phyloP scores from a whole-genome alignment of 2,797 vertebrate species.

The Eulemur mongoz region DNA sequence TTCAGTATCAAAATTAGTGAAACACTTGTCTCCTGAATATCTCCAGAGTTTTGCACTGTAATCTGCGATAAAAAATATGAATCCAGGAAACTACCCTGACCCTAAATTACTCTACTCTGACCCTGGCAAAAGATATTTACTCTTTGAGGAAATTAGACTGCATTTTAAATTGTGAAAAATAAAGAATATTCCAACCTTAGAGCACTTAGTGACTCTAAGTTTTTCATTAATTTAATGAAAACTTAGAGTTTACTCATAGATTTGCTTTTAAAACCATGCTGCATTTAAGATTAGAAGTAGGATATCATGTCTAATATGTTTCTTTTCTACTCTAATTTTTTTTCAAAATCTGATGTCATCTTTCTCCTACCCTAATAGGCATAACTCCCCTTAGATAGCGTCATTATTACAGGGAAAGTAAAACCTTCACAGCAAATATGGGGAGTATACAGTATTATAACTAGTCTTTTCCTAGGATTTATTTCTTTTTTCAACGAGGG shows the following conservation, averaged over 20 bases:
- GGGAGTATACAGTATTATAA: not conserved
- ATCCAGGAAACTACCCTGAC: not conserved
- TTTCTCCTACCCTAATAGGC: not conserved
- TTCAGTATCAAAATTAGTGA: not conserved
- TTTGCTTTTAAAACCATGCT: not conserved
- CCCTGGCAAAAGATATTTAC: not conserved
- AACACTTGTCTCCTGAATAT: not conserved
- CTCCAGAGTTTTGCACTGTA: not conserved
- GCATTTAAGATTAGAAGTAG: not conserved
- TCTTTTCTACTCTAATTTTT: not conserved
- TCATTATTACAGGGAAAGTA: not conserved
- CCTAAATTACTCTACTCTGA: not conserved
- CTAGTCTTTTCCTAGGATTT: not conserved
- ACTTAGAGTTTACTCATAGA: not conserved
- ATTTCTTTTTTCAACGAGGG: not conserved
- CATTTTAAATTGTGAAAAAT: not conserved
- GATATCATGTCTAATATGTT: not conserved
- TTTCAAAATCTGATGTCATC: not conserved
- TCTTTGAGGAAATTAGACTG: not conserved
- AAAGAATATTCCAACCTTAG: not conserved
- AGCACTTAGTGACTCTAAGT: not conserved
- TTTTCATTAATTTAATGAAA: constrained; percentile 9
- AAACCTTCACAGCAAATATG: not conserved
- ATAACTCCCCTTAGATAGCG: not conserved
- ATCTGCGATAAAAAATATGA: constrained; percentile 17